phyloP scores from a whole-genome alignment of 2,888 invertebrate genomes.

The Mythimna impura region DNA sequence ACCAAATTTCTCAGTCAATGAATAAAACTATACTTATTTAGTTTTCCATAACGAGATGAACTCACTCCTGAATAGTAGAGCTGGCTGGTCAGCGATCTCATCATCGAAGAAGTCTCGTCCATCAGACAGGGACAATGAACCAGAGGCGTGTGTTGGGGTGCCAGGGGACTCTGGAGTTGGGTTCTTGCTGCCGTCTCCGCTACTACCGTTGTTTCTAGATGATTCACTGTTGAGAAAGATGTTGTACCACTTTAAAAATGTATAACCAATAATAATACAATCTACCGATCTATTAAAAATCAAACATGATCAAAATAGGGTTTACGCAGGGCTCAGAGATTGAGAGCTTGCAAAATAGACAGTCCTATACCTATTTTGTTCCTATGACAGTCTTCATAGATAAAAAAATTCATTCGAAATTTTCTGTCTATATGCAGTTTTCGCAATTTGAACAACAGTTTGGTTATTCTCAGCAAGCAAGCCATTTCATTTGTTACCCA shows the following conservation, averaged over 20 bases:
- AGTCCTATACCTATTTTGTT: too few species aligned
- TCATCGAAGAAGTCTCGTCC: conserved; percentile 96
- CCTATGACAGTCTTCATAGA: too few species aligned
- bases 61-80: conserved; percentile 92
- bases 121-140: conserved; percentile 95
- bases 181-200: conserved; percentile 80
- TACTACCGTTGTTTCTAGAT: conserved; percentile 63
- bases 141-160: conserved; percentile 95
- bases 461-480: background rate
- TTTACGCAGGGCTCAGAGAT: too few species aligned
- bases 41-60: background rate
- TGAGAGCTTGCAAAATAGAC: background rate
- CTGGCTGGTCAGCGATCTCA: conserved; percentile 97
- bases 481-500: too few species aligned
- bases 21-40: background rate
- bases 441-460: background rate
- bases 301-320: background rate
- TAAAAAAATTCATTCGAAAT: background rate
- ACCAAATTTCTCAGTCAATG: too few species aligned
- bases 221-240: conserved; percentile 65
- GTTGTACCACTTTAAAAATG: background rate
- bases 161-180: conserved; percentile 92
- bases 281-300: background rate
- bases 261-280: background rate
- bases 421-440: too few species aligned